Conservation (phyloP, 2,113 vertebrate genomes). For the Leptobrachium leishanense region DNA sequence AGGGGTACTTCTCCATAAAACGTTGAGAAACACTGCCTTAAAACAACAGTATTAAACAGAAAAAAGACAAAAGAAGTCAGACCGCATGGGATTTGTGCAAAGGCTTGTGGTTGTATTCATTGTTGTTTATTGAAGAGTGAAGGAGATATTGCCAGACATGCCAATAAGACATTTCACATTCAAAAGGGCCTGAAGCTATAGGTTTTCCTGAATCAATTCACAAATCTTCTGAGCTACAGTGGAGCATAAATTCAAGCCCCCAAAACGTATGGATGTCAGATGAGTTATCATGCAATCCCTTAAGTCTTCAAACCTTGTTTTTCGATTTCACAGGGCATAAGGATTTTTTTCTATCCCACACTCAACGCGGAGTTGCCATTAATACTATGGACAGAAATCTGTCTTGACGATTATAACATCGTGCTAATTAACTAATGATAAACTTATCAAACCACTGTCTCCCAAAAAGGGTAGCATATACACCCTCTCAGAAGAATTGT, state of each 20-base stretch:
- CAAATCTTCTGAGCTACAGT: slow-evolving; percentile 57
- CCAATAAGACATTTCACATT: slow-evolving; percentile 76
- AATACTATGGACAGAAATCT: slow-evolving; percentile 32
- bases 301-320: slow-evolving; percentile 60
- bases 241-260: slow-evolving; percentile 53
- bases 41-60: too few species aligned
- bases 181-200: slow-evolving; percentile 69
- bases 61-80: slow-evolving; percentile 53
- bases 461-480: background rate
- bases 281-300: slow-evolving; percentile 64
- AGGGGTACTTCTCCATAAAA: too few species aligned
- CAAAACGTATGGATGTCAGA: slow-evolving; percentile 47
- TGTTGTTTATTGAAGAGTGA: slow-evolving; percentile 78
- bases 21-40: too few species aligned
- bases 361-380: slow-evolving; percentile 49
- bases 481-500: slow-evolving; percentile 26
- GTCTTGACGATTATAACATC: slow-evolving; percentile 38
- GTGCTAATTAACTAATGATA: slow-evolving; percentile 15
- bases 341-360: slow-evolving; percentile 63
- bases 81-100: slow-evolving; percentile 69
- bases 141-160: slow-evolving; percentile 75
- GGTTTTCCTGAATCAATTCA: slow-evolving; percentile 65
- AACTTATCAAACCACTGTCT: slow-evolving; percentile 24
- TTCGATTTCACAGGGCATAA: slow-evolving; percentile 63
- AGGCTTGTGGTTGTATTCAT: slow-evolving; percentile 68